These are phyloP conservation scores for Eupeodes corollae DNA, from an alignment of 1,140 invertebrate species.

Conservation along the genomic window DNA sequence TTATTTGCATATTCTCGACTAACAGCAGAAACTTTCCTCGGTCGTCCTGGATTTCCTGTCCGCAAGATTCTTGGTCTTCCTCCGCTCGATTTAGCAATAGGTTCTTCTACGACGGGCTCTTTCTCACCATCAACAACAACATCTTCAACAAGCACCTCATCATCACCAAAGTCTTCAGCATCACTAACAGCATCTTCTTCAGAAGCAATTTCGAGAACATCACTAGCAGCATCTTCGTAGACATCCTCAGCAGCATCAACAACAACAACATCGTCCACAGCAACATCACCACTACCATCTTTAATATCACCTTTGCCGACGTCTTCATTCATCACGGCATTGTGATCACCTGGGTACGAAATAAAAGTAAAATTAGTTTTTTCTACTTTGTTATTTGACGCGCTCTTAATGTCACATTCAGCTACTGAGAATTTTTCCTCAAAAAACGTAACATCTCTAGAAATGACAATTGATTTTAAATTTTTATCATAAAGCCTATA, in stretches of 20 bases:
- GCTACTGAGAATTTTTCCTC: neutral
- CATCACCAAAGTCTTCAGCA: neutral
- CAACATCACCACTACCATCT: too few relatives aligned
- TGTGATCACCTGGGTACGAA: too few relatives aligned
- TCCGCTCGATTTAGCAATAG: conserved; percentile 1
- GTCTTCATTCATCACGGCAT: too few relatives aligned
- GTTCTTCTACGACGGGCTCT: neutral
- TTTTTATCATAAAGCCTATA: too few relatives aligned
- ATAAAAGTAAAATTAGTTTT: too few relatives aligned
- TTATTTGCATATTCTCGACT: neutral
- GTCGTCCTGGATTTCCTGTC: conserved; percentile 2
- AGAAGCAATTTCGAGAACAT: neutral
- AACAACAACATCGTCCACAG: too few relatives aligned
- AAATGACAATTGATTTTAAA: conserved; percentile 1
- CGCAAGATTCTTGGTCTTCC: conserved; percentile 6
- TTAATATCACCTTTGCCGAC: too few relatives aligned
- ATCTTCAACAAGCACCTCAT: too few relatives aligned
- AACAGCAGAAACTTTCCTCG: conserved; percentile 4
- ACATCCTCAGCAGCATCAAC: too few relatives aligned
- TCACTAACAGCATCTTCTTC: neutral
- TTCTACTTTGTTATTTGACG: too few relatives aligned
- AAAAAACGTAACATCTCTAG: conserved; percentile 7
- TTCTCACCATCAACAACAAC: neutral
- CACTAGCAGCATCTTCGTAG: too few relatives aligned
- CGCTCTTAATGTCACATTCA: neutral